Conservation (phyloP, 2,113 vertebrate species). For the Corapipo altera region DNA sequence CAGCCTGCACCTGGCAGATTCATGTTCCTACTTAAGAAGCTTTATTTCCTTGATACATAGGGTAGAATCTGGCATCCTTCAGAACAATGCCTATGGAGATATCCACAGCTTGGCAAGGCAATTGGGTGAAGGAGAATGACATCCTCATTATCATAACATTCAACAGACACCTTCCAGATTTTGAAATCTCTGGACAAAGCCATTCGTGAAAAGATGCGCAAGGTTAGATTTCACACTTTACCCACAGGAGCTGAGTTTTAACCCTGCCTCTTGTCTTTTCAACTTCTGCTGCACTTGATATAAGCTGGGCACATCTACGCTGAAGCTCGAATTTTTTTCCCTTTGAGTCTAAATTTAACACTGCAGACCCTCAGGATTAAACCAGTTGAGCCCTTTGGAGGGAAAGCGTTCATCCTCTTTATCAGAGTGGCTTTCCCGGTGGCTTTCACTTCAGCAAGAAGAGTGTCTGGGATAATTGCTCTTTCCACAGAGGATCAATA, state of each 20-base stretch:
- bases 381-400: conserved; percentile 62
- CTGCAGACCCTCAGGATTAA: conserved; percentile 65
- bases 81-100: neutral
- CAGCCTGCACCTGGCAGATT: neutral
- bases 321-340: neutral
- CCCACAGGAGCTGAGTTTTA: neutral
- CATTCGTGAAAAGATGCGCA: neutral
- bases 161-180: neutral
- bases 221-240: neutral
- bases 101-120: neutral
- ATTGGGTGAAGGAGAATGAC: neutral
- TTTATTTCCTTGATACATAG: neutral
- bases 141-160: neutral
- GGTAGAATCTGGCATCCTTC: neutral
- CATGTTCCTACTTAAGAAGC: neutral
- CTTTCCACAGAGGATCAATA: conserved; percentile 73
- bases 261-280: neutral
- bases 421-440: conserved; percentile 69
- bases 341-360: conserved; percentile 60
- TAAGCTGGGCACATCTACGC: conserved; percentile 8
- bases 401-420: conserved; percentile 63
- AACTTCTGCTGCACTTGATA: conserved; percentile 12
- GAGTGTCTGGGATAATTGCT: conserved; percentile 70
- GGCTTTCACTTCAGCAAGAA: conserved; percentile 63
- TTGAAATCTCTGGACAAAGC: neutral